phyloP scores from a whole-genome alignment of 2,113 vertebrate genomes.

The Calonectris borealis region DNA sequence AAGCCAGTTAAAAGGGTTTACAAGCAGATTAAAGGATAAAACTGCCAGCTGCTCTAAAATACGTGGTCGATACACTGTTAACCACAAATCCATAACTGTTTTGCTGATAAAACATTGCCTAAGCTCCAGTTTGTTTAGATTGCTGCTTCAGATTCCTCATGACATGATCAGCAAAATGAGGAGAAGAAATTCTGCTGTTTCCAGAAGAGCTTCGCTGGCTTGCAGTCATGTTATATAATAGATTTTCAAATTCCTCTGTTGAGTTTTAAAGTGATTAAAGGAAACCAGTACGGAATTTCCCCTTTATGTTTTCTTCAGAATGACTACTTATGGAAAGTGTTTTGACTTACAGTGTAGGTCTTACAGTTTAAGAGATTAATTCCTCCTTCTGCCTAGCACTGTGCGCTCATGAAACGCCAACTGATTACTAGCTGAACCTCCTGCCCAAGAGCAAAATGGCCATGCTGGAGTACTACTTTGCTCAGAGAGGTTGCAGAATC shows the following conservation, averaged over 20 bases:
- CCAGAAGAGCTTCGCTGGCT: neutral
- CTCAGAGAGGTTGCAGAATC: neutral
- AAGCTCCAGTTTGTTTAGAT: neutral
- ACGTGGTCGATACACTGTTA: neutral
- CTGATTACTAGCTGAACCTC: neutral
- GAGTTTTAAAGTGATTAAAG: neutral
- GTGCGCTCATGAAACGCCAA: neutral
- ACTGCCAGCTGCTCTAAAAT: neutral
- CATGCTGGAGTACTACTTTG: neutral
- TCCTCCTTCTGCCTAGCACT: neutral
- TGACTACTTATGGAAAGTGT: neutral
- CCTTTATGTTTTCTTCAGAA: neutral
- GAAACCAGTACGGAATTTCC: neutral
- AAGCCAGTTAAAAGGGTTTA: neutral
- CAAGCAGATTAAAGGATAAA: slow-evolving; percentile 57
- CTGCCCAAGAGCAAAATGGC: neutral
- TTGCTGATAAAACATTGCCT: slow-evolving; percentile 39
- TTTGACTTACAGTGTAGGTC: neutral
- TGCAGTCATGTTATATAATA: neutral
- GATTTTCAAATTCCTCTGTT: neutral
- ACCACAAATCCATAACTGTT: slow-evolving; percentile 43
- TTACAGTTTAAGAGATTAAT: neutral
- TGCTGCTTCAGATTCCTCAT: neutral
- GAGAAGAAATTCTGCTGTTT: neutral
- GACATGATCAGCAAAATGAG: neutral